Percentiles rank a stretch among this genome's conserved stretches.
Evolutionary conservation across 2,888 invertebrate species (phyloP).

Genomic region (Lymantria dispar): DNA sequence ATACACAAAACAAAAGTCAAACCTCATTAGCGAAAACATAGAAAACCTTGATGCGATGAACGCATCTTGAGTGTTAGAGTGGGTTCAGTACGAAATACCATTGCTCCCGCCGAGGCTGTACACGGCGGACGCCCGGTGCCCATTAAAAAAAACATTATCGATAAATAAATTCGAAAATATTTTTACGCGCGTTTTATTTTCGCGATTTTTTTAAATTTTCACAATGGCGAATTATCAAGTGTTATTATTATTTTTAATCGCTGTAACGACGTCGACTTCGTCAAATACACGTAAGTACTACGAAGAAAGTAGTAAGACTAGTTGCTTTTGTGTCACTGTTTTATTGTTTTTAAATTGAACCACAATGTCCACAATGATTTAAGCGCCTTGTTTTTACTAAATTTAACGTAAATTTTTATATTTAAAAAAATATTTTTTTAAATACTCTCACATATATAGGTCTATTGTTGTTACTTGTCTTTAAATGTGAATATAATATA

Average conservation of each 20-base stretch:
- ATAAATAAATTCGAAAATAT: conserved; percentile 19
- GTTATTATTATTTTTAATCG: conserved; percentile 55
- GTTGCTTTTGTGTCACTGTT: conserved; percentile 18
- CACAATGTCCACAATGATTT: conserved; percentile 1
- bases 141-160: conserved; percentile 14
- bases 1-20: neutral
- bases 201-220: conserved; percentile 16
- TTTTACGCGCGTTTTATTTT: neutral
- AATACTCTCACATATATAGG: no score
- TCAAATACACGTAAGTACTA: conserved; percentile 70
- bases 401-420: no score
- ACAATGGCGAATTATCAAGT: conserved; percentile 58
- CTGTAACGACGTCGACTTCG: conserved; percentile 53
- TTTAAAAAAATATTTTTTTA: no score
- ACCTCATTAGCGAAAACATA: conserved; percentile 8
- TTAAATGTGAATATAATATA: no score
- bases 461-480: no score
- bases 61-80: conserved; percentile 44
- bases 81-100: conserved; percentile 45
- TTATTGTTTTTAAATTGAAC: conserved; percentile 44
- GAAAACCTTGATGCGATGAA: conserved; percentile 40
- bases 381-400: no score
- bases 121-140: conserved; percentile 51
- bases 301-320: conserved; percentile 63
- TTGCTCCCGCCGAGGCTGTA: conserved; percentile 58